Base-by-base conservation (phyloP, 2,888 invertebrate genomes). In the Crossocerus cetratus region DNA sequence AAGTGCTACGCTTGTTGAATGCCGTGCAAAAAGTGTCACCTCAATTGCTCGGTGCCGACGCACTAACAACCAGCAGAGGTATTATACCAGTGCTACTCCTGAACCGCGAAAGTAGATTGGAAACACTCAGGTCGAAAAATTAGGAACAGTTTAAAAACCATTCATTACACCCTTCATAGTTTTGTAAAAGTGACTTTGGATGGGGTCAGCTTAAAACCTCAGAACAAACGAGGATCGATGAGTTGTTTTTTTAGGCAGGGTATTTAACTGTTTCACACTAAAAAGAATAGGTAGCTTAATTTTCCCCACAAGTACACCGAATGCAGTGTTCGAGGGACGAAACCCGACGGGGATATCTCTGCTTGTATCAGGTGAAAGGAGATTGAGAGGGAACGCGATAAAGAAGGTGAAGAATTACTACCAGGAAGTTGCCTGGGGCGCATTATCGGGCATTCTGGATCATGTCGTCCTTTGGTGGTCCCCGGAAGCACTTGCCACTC, bases 391-490 rank as follows among this genome's bases (percentile, higher is more conserved):
- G 66, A 93, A 92, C 86, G 93, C 93, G 0, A 92, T 93, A 53
- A 91, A 92, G 61, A 94, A 93, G 89, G 93, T 94, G 13, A 91
- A 93, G 5, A 93, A 94, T 82, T 95, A 94, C 86, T 95, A 95
- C 85, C 94, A 95, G 83, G 94, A 94, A 86, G 93, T 94, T 65
- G 91, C 96, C 32, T 97, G 96, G 96, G 94, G 95, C 0, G 94
- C 96, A 85, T 95, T 96, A 1, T 96, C 96, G 1, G 94, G 94
- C 72, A 94, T 94, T 84, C 91, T 96, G 61, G 96, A 96, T 86
- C 96, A 97, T 84, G 93, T 96, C 20, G 93, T 96, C 21, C 91
- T 97, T 0, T 97, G 96, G 97, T 96, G 96, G 96, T 94, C 95
- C 1, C 91, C 94, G 13, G 94, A 94, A 76, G 95, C 95, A 0